Conservation (phyloP, 2,113 vertebrate species). For the Mohoua ochrocephala region DNA sequence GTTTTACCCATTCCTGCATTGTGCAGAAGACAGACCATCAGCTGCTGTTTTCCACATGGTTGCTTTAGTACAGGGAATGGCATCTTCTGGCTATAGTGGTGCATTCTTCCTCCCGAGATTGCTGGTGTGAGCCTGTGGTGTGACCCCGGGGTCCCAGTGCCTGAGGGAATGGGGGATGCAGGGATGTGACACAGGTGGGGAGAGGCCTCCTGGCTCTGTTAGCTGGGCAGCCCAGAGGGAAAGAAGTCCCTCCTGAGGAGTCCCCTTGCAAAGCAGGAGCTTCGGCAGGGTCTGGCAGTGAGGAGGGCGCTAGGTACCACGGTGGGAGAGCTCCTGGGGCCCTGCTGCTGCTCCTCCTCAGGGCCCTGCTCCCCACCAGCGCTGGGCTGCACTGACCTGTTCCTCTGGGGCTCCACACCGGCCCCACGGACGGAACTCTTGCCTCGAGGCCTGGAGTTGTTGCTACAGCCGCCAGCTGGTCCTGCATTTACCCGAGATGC, state of each 20-base stretch:
- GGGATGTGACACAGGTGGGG: not conserved
- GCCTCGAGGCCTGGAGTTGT: not conserved
- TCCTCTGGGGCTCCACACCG: fast-evolving
- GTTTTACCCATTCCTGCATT: constrained; percentile 27
- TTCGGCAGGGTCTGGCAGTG: not conserved
- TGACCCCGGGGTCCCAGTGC: fast-evolving
- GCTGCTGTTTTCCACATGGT: not conserved
- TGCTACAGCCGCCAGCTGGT: not conserved
- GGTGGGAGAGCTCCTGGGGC: not conserved
- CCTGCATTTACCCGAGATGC: not conserved
- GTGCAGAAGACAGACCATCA: not conserved
- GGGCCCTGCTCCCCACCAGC: not conserved
- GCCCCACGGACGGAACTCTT: fast-evolving
- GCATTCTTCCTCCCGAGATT: not conserved
- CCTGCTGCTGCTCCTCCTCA: not conserved
- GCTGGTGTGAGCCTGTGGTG: not conserved
- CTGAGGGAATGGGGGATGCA: fast-evolving
- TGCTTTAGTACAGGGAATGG: not conserved
- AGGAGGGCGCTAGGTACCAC: fast-evolving
- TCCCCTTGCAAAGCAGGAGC: not conserved
- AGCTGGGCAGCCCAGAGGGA: no score
- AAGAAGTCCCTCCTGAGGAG: no score
- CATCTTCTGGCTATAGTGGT: not conserved
- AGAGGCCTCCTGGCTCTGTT: not conserved
- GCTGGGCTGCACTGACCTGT: fast-evolving